A percentile compares a stretch with the other conserved stretches of the same genome.
phyloP scores from a whole-genome alignment of 2,888 invertebrate species.

The Patella depressa region DNA sequence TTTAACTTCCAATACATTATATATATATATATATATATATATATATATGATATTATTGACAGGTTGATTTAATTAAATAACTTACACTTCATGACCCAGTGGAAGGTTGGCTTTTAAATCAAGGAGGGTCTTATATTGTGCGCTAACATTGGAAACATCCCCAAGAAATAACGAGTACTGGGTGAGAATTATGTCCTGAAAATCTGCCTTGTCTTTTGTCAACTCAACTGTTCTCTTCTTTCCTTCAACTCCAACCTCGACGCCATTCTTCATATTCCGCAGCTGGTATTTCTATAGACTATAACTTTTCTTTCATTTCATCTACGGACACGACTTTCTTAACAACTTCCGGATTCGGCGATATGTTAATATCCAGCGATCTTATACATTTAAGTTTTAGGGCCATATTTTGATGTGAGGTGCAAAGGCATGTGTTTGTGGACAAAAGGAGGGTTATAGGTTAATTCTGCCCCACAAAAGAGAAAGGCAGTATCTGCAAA shows the following conservation, averaged over 20 bases:
- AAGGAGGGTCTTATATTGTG: conserved; percentile 27
- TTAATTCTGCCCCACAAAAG: no score
- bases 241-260: conserved; percentile 28
- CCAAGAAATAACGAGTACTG: conserved; percentile 26
- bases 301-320: conserved; percentile 18
- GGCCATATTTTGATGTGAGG: no score
- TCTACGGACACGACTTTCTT: conserved; percentile 15
- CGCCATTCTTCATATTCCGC: conserved; percentile 31
- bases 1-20: no score
- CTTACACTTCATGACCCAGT: conserved; percentile 19
- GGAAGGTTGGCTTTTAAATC: conserved; percentile 31
- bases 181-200: conserved; percentile 16
- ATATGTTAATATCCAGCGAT: no score
- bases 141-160: conserved; percentile 23
- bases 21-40: no score
- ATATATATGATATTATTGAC: no score
- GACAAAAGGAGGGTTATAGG: conserved; percentile 24
- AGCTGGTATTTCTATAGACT: neutral
- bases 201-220: conserved; percentile 16
- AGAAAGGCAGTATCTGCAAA: no score
- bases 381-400: no score
- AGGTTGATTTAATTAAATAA: no score
- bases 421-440: conserved; percentile 34
- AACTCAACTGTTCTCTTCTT: conserved; percentile 33
- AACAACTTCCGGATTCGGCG: conserved; percentile 32